Conservation (phyloP, 2,888 invertebrate genomes). For the Drosophila ochracea region DNA sequence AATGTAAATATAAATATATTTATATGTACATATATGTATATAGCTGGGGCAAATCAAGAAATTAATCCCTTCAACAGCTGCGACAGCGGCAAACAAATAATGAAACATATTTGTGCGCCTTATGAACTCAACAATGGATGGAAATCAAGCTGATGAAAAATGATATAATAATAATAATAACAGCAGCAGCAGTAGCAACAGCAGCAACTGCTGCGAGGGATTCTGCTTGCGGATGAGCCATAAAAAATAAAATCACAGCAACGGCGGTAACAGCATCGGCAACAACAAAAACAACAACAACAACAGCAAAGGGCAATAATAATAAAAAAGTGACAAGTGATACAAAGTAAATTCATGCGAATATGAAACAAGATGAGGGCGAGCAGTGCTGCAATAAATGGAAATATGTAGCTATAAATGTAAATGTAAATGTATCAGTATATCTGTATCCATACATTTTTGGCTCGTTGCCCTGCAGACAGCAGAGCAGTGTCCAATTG, state of each 20-base stretch:
- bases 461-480: conserved; percentile 42
- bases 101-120: conserved; percentile 78
- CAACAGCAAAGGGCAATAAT: conserved; percentile 61
- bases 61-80: conserved; percentile 82
- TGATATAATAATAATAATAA: conserved; percentile 72
- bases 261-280: conserved; percentile 45
- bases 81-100: conserved; percentile 75
- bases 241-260: conserved; percentile 71
- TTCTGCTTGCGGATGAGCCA: conserved; percentile 65
- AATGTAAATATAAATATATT: conserved; percentile 14
- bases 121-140: conserved; percentile 80
- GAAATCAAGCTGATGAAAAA: conserved; percentile 80
- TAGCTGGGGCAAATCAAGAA: conserved; percentile 80
- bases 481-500: conserved; percentile 19
- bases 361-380: conserved; percentile 63
- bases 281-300: conserved; percentile 31
- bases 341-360: conserved; percentile 82
- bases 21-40: conserved; percentile 21
- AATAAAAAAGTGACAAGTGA: conserved; percentile 81
- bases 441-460: conserved; percentile 17
- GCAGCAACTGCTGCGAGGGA: conserved; percentile 28
- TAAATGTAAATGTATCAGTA: conserved; percentile 23
- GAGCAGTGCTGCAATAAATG: conserved; percentile 65
- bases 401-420: conserved; percentile 29
- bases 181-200: conserved; percentile 24